These are phyloP conservation scores for Crotophaga sulcirostris DNA, from an alignment of 2,113 vertebrate genomes.

Conservation along the genomic window DNA sequence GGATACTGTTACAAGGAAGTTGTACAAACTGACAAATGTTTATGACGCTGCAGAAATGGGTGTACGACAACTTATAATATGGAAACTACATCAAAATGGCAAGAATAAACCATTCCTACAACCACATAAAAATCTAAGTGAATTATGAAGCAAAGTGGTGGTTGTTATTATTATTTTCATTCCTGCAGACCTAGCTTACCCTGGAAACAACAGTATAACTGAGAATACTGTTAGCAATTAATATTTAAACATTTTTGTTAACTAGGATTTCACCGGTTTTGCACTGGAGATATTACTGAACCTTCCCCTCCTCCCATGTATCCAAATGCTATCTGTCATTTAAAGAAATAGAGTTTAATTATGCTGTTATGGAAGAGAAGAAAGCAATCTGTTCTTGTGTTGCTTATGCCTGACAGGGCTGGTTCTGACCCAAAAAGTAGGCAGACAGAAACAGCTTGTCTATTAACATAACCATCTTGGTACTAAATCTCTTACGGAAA, in stretches of 20 bases:
- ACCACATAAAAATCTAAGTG: background rate
- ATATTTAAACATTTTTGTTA: background rate
- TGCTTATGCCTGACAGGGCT: background rate
- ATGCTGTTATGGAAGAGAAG: background rate
- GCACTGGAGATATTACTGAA: background rate
- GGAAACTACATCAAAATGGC: background rate
- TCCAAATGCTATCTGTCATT: background rate
- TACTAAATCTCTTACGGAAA: background rate
- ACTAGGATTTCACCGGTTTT: background rate
- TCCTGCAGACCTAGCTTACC: background rate
- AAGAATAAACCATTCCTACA: background rate
- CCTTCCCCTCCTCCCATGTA: fast-evolving
- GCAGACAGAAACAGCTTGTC: background rate
- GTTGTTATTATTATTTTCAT: background rate
- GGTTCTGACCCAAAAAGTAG: background rate
- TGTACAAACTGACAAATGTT: background rate
- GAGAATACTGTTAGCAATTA: background rate
- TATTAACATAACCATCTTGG: background rate
- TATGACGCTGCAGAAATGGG: background rate
- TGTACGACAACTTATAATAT: fast-evolving
- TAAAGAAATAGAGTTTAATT: background rate
- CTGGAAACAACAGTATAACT: background rate
- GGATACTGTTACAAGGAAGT: background rate
- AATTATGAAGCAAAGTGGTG: background rate
- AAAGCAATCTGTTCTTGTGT: background rate